Evolutionary conservation across 2,888 invertebrate genomes (phyloP).

Genomic region (Gnatocerus cornutus): DNA sequence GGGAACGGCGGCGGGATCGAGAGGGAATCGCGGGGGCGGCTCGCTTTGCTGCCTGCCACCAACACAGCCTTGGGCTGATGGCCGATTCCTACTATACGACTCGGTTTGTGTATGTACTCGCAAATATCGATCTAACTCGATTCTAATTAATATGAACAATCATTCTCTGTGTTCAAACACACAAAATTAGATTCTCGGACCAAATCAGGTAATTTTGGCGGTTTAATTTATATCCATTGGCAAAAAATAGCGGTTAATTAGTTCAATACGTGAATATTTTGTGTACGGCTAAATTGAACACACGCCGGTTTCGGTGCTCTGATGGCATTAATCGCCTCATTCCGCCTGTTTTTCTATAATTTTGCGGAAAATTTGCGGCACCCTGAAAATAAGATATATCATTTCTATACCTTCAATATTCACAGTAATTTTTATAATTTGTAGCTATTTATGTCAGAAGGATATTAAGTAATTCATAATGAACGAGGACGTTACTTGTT

Average conservation of each 20-base stretch:
- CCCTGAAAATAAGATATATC: too few species aligned
- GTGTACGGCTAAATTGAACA: not conserved
- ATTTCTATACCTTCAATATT: too few species aligned
- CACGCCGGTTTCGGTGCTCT: not conserved
- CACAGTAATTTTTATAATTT: too few species aligned
- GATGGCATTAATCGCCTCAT: not conserved
- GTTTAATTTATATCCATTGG: slow-evolving; percentile 7
- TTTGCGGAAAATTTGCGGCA: too few species aligned
- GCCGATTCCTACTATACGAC: slow-evolving; percentile 51
- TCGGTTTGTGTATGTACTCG: slow-evolving; percentile 49
- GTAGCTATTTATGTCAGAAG: too few species aligned
- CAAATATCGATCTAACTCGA: slow-evolving; percentile 52
- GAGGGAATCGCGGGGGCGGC: slow-evolving; percentile 54
- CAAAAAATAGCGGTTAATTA: slow-evolving; percentile 6
- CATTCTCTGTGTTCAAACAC: slow-evolving; percentile 23
- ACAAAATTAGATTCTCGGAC: slow-evolving; percentile 17
- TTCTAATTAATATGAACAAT: slow-evolving; percentile 50
- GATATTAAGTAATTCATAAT: too few species aligned
- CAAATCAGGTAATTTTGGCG: slow-evolving; percentile 17
- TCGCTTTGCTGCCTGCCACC: slow-evolving; percentile 48
- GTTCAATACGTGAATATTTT: slow-evolving; percentile 1
- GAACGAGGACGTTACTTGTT: too few species aligned
- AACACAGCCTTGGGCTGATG: slow-evolving; percentile 53
- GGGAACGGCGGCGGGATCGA: slow-evolving; percentile 51
- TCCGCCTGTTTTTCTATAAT: not conserved